Percentiles rank a stretch among this genome's conserved stretches.
Evolutionary conservation across 2,113 vertebrate genomes (phyloP).

Genomic region (Nothobranchius kuhntae): DNA sequence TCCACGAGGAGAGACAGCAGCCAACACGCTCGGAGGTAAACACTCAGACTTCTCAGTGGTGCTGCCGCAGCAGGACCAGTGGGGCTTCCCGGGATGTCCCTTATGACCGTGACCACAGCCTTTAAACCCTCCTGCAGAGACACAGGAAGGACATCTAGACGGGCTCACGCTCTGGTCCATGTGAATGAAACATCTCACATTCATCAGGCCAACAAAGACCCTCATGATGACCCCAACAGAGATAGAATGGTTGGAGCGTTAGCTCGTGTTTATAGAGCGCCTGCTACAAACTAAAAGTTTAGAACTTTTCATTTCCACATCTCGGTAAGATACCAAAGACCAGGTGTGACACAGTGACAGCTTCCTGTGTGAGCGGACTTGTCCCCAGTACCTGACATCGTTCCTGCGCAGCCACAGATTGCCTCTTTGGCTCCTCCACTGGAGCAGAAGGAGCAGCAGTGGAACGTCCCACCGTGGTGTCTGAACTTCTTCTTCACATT

Average conservation of each 20-base stretch:
- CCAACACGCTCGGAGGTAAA: slow-evolving; percentile 62
- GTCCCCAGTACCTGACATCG: slow-evolving; percentile 86
- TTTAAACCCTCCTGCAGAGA: slow-evolving; percentile 87
- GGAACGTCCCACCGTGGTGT: slow-evolving; percentile 85
- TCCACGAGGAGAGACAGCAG: slow-evolving; percentile 55
- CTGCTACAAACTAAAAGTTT: too few relatives aligned
- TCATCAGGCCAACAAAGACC: too few relatives aligned
- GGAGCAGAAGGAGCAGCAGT: slow-evolving; percentile 95
- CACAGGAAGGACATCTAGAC: neutral
- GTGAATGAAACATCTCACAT: too few relatives aligned
- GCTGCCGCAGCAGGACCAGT: slow-evolving; percentile 94
- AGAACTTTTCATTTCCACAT: too few relatives aligned
- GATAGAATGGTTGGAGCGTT: too few relatives aligned
- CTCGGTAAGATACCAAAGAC: too few relatives aligned
- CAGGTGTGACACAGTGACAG: neutral
- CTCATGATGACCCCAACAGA: too few relatives aligned
- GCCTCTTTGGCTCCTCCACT: slow-evolving; percentile 88
- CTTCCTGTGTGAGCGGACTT: too few relatives aligned
- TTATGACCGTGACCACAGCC: slow-evolving; percentile 93
- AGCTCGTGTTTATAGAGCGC: too few relatives aligned
- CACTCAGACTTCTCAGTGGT: slow-evolving; percentile 84
- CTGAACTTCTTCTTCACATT: slow-evolving; percentile 80
- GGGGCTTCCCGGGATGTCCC: slow-evolving; percentile 88
- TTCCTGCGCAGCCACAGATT: slow-evolving; percentile 87
- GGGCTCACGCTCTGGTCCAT: too few relatives aligned